Percentiles rank a stretch among this genome's conserved stretches.
Evolutionary conservation across 2,797 vertebrate genomes (phyloP).

Genomic region (Chaetodon trifasciatus): DNA sequence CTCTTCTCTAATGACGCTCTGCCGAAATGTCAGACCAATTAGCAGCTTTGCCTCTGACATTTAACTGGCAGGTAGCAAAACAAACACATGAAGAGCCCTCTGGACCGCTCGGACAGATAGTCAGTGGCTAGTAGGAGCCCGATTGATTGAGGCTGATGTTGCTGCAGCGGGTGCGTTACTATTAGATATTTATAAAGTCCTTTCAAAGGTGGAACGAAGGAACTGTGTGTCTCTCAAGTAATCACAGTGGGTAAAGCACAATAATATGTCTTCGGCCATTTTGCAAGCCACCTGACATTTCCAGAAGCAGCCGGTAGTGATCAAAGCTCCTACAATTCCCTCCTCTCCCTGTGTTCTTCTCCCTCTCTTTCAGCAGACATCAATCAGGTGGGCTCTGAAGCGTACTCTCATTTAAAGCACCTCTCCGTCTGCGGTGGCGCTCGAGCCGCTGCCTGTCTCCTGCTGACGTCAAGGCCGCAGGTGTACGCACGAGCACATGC

Average conservation of each 20-base stretch:
- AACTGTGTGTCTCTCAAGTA: slow-evolving; percentile 38
- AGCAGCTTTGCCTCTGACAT: slow-evolving; percentile 78
- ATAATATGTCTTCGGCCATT: slow-evolving; percentile 58
- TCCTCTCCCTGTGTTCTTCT: slow-evolving; percentile 37
- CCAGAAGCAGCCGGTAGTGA: slow-evolving; percentile 66
- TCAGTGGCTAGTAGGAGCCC: slow-evolving; percentile 20
- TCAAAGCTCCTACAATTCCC: slow-evolving; percentile 64
- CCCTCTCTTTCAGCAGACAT: slow-evolving; percentile 55
- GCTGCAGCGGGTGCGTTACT: slow-evolving; percentile 36
- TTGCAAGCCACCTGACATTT: slow-evolving; percentile 80
- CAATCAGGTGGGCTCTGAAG: slow-evolving; percentile 61
- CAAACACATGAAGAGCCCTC: slow-evolving; percentile 53
- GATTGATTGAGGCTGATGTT: slow-evolving; percentile 43
- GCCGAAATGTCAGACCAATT: slow-evolving; percentile 84
- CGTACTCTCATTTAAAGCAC: slow-evolving; percentile 45
- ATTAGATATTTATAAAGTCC: slow-evolving; percentile 50
- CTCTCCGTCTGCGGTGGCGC: slow-evolving; percentile 32
- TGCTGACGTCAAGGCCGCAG: slow-evolving; percentile 31
- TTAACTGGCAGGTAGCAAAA: slow-evolving; percentile 75
- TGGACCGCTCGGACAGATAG: slow-evolving; percentile 45
- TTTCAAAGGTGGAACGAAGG: slow-evolving; percentile 44
- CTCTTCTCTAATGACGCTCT: slow-evolving; percentile 70
- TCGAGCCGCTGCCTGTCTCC: slow-evolving; percentile 54
- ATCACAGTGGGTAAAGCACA: slow-evolving; percentile 36
- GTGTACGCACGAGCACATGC: slow-evolving; percentile 13